phyloP scores from a whole-genome alignment of 2,797 vertebrate genomes.

The Microcaecilia unicolor region DNA sequence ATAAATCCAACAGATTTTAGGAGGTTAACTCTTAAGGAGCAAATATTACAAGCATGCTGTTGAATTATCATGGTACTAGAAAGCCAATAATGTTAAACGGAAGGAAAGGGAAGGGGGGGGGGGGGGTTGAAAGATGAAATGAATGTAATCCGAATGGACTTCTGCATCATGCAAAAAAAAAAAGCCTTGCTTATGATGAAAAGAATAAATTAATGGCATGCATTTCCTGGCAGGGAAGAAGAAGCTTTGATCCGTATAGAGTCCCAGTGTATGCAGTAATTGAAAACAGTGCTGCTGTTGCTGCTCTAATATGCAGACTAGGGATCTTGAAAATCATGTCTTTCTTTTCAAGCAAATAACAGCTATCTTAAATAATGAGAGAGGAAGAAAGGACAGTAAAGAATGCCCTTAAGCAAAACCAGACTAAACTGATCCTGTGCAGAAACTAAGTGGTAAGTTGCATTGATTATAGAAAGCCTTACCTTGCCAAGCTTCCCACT shows the following conservation, averaged over 20 bases:
- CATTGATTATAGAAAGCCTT: neutral
- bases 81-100: constrained; percentile 10
- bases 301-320: constrained; percentile 8
- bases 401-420: constrained; percentile 9
- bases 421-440: neutral
- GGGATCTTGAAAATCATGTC: neutral
- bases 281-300: constrained; percentile 8
- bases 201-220: neutral
- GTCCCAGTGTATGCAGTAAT: neutral
- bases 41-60: constrained; percentile 20
- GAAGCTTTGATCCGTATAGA: neutral
- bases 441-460: neutral
- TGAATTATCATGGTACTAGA: constrained; percentile 17
- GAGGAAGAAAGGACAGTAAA: constrained; percentile 12
- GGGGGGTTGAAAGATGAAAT: constrained; percentile 17
- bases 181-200: constrained; percentile 14
- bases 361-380: constrained; percentile 4
- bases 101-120: constrained; percentile 12
- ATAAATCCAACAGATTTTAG: constrained; percentile 1
- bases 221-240: neutral
- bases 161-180: constrained; percentile 10
- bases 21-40: constrained; percentile 18
- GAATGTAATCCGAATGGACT: constrained; percentile 7
- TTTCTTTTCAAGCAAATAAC: neutral
- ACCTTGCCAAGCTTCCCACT: neutral